These are phyloP conservation scores for Hydroisotoma schaefferi DNA, from an alignment of 2,888 invertebrate genomes.

Conservation along the genomic window DNA sequence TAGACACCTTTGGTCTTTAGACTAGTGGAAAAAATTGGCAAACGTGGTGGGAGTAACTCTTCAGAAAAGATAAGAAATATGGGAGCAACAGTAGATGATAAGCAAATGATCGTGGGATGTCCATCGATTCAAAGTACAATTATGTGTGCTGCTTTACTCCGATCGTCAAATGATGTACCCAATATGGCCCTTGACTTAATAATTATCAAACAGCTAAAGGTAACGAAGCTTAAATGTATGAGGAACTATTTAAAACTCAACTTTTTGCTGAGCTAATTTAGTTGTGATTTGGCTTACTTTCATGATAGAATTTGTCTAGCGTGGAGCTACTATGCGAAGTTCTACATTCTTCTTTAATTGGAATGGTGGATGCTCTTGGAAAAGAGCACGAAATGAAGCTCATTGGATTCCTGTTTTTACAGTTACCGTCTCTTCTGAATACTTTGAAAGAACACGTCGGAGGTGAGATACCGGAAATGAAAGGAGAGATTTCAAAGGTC, in stretches of 20 bases:
- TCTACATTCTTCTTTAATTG: slow-evolving; percentile 81
- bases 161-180: slow-evolving; percentile 78
- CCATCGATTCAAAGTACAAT: slow-evolving; percentile 68
- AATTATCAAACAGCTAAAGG: slow-evolving; percentile 79
- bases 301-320: slow-evolving; percentile 52
- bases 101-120: slow-evolving; percentile 31
- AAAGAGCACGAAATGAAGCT: slow-evolving; percentile 83
- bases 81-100: slow-evolving; percentile 15
- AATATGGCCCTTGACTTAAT: slow-evolving; percentile 76
- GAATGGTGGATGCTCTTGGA: slow-evolving; percentile 80
- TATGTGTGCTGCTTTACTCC: slow-evolving; percentile 76
- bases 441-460: slow-evolving; percentile 62
- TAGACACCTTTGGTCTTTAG: slow-evolving; percentile 14
- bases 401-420: slow-evolving; percentile 91
- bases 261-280: too few relatives aligned
- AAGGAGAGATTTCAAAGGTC: too few relatives aligned
- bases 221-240: slow-evolving; percentile 42
- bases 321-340: slow-evolving; percentile 82
- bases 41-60: not conserved
- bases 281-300: slow-evolving; percentile 1
- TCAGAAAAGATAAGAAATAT: slow-evolving; percentile 14
- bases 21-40: slow-evolving; percentile 19
- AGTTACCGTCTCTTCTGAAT: slow-evolving; percentile 77
- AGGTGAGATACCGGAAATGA: too few relatives aligned
- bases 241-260: too few relatives aligned